These are phyloP conservation scores for Porphyrio hochstetteri DNA, from an alignment of 2,113 vertebrate genomes.

Conservation along the genomic window DNA sequence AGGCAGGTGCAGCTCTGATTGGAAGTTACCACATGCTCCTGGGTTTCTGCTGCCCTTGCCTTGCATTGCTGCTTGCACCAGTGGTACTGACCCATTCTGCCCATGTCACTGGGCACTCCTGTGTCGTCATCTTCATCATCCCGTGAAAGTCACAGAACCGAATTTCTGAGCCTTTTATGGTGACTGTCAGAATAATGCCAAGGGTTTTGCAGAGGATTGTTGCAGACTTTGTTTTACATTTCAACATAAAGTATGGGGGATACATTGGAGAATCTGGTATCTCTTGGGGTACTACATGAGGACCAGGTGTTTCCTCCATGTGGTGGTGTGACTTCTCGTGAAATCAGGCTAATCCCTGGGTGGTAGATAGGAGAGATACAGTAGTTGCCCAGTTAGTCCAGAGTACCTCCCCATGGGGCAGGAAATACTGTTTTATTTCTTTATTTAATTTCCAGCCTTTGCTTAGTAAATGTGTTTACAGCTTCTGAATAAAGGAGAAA, in stretches of 20 bases:
- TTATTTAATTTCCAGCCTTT: neutral
- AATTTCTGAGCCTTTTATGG: neutral
- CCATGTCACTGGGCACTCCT: neutral
- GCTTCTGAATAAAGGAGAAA: neutral
- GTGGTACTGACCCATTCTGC: neutral
- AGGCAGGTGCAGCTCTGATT: neutral
- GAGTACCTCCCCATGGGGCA: neutral
- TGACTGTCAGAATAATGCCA: fast-evolving
- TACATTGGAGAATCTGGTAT: neutral
- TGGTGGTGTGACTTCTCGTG: neutral
- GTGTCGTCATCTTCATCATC: too few species aligned
- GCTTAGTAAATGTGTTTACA: neutral
- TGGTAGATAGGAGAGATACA: neutral
- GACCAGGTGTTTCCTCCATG: neutral
- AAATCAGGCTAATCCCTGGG: neutral
- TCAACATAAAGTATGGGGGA: neutral
- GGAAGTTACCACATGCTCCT: fast-evolving
- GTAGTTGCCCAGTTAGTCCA: neutral
- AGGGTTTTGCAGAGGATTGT: neutral
- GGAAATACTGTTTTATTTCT: neutral
- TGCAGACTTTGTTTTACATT: neutral
- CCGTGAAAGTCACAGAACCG: too few species aligned
- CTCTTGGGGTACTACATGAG: neutral
- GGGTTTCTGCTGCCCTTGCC: neutral
- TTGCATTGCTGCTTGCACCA: neutral